These are phyloP conservation scores for Vulpes lagopus DNA, from an alignment of 2,113 vertebrate species.

Conservation along the genomic window DNA sequence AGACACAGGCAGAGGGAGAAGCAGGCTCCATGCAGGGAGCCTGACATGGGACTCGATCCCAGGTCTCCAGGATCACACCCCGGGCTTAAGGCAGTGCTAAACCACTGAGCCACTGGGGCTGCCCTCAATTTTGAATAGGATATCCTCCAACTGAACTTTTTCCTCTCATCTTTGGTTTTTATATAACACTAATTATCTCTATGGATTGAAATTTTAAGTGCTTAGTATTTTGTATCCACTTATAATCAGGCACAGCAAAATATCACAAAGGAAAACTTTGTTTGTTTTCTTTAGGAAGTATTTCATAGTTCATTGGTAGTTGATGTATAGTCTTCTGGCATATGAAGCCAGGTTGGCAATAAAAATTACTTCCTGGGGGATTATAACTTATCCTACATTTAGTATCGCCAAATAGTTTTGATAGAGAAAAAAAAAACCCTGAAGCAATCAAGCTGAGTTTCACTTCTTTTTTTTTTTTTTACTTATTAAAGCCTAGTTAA, in stretches of 20 bases:
- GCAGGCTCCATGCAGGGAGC: too few relatives aligned
- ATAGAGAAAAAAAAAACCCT: background rate
- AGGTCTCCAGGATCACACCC: too few relatives aligned
- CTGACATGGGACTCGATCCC: too few relatives aligned
- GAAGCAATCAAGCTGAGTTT: conserved; percentile 1
- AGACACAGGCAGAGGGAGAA: too few relatives aligned
- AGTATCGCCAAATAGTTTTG: background rate
- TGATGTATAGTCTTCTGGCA: background rate
- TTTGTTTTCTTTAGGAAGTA: background rate
- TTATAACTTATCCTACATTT: background rate
- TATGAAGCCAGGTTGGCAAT: background rate
- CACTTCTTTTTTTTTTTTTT: background rate
- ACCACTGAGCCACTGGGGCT: too few relatives aligned
- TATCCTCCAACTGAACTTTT: background rate
- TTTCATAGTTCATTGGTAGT: background rate
- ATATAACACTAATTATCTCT: background rate
- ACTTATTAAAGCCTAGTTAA: conserved; percentile 40
- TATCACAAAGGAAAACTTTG: background rate
- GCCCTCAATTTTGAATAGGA: background rate
- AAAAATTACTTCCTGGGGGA: background rate
- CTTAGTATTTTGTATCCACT: background rate
- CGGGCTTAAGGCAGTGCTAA: too few relatives aligned
- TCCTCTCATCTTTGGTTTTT: conserved; percentile 27
- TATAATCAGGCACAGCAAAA: background rate
- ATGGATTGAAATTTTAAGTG: background rate